phyloP scores from a whole-genome alignment of 2,113 vertebrate genomes.

The Leptocoma aspasia region DNA sequence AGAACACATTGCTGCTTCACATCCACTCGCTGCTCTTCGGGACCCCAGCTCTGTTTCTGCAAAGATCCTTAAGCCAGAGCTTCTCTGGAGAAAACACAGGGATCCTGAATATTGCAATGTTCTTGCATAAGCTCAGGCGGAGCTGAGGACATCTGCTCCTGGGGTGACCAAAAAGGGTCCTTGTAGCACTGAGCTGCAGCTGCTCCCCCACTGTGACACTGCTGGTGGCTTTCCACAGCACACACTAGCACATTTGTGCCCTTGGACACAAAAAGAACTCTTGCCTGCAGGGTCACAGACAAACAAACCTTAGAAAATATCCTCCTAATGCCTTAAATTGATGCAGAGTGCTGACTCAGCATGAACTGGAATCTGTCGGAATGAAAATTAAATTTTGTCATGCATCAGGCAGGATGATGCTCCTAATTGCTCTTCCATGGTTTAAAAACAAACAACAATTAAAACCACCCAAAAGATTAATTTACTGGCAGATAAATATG shows the following conservation, averaged over 20 bases:
- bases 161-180: not conserved
- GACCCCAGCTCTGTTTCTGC: not conserved
- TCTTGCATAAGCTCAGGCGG: not conserved
- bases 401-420: not conserved
- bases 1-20: not conserved
- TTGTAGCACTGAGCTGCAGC: not conserved
- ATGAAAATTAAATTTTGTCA: not conserved
- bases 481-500: not conserved
- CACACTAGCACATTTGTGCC: fast-evolving
- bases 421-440: not conserved
- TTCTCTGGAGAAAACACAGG: not conserved
- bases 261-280: not conserved
- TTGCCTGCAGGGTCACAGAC: not conserved
- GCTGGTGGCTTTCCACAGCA: not conserved
- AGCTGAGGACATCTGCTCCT: not conserved
- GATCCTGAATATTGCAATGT: not conserved
- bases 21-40: fast-evolving
- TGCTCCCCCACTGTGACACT: not conserved
- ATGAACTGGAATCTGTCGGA: not conserved
- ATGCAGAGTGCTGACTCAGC: not conserved
- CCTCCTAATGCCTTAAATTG: not conserved
- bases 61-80: not conserved
- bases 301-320: not conserved
- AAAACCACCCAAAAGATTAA: not conserved
- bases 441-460: not conserved